phyloP scores from a whole-genome alignment of 1,140 invertebrate species.

The Drosophila asahinai region DNA sequence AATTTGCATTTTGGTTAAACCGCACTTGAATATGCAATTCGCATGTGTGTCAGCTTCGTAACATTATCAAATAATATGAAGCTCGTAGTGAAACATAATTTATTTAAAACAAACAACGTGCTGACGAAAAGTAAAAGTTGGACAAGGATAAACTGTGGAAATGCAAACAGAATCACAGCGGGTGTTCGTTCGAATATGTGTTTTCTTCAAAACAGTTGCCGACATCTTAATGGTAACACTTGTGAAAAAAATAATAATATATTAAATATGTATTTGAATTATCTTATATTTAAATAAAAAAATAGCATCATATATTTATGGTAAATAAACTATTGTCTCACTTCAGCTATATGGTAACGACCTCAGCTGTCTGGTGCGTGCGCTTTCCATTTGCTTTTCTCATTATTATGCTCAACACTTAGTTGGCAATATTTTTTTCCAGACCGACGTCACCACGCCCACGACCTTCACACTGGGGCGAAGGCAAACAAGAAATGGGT shows the following conservation, averaged over 20 bases:
- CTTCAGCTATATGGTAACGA: not conserved
- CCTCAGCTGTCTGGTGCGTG: conserved; percentile 7
- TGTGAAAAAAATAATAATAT: no score
- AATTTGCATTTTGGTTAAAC: conserved; percentile 58
- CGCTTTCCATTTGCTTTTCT: conserved; percentile 46
- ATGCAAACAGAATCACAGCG: conserved; percentile 27
- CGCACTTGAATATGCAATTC: conserved; percentile 30
- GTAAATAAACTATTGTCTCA: no score
- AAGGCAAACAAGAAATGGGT: conserved; percentile 60
- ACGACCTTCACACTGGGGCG: conserved; percentile 72
- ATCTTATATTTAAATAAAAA: not conserved
- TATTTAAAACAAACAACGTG: conserved; percentile 63
- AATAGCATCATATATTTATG: not conserved
- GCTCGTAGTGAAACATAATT: conserved; percentile 50
- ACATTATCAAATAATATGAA: conserved; percentile 40
- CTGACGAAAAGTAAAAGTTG: conserved; percentile 51
- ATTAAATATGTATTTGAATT: no score
- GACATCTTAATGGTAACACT: not conserved
- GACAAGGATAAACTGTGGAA: conserved; percentile 32
- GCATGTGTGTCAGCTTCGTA: conserved; percentile 28
- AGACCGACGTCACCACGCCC: conserved; percentile 42
- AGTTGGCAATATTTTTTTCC: conserved; percentile 63
- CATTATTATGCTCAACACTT: conserved; percentile 80
- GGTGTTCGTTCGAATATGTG: conserved; percentile 9
- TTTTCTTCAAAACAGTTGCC: not conserved